These are phyloP conservation scores for Pseudorasbora parva DNA, from an alignment of 2,113 vertebrate genomes.

Conservation along the genomic window DNA sequence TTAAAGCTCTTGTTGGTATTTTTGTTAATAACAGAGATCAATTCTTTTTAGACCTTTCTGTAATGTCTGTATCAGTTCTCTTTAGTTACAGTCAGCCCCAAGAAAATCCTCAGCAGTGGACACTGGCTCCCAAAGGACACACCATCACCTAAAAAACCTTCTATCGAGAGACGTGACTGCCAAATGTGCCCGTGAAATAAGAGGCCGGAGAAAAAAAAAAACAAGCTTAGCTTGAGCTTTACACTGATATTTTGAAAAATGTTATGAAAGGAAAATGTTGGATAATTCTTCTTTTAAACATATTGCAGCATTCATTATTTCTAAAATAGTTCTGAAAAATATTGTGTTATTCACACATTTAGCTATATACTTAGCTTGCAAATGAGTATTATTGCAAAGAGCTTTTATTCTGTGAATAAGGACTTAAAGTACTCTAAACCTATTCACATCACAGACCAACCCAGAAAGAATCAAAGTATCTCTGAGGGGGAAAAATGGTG, in stretches of 20 bases:
- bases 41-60: too few species aligned
- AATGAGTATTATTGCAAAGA: not conserved
- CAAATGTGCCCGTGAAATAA: too few species aligned
- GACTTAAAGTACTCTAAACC: not conserved
- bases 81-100: not conserved
- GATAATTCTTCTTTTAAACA: too few species aligned
- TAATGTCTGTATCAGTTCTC: too few species aligned
- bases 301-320: too few species aligned
- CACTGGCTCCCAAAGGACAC: not conserved
- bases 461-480: not conserved
- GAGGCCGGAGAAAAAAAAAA: too few species aligned
- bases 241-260: too few species aligned
- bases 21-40: not conserved
- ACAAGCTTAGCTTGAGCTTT: too few species aligned
- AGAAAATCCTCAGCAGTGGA: not conserved
- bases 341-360: not conserved
- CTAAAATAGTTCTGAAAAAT: not conserved
- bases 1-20: not conserved
- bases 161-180: too few species aligned
- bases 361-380: too few species aligned
- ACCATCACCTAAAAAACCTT: too few species aligned
- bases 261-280: too few species aligned
- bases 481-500: not conserved
- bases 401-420: not conserved
- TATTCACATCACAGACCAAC: constrained; percentile 6